Percentiles rank a stretch among this genome's conserved stretches.
These are phyloP conservation scores for Pteruthius melanotis DNA, from an alignment of 2,113 vertebrate species.

Conservation along the genomic window DNA sequence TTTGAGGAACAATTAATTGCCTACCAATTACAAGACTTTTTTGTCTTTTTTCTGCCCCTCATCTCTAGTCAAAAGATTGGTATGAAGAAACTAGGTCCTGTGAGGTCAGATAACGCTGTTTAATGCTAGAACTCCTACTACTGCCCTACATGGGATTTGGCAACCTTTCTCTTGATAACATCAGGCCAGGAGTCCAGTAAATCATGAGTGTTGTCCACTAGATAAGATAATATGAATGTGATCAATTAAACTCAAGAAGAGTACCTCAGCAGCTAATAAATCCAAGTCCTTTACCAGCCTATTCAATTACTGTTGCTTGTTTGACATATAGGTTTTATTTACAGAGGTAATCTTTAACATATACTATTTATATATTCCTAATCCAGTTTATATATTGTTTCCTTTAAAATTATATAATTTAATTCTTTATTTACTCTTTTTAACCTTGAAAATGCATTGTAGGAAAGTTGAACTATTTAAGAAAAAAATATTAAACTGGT, in stretches of 20 bases:
- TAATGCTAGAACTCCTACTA: constrained; percentile 65
- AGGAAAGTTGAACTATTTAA: background rate
- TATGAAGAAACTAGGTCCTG: constrained; percentile 23
- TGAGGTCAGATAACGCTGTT: constrained; percentile 66
- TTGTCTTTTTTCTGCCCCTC: background rate
- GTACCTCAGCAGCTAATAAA: constrained; percentile 69
- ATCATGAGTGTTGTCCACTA: constrained; percentile 72
- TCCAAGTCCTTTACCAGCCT: background rate
- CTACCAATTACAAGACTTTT: constrained; percentile 29
- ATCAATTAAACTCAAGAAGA: constrained; percentile 69
- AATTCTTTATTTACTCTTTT: background rate
- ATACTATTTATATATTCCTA: background rate
- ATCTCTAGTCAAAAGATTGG: constrained; percentile 18
- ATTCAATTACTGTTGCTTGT: background rate
- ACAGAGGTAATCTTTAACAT: background rate
- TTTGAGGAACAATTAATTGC: constrained; percentile 64
- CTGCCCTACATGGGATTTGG: constrained; percentile 62
- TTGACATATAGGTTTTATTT: background rate
- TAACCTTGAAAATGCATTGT: background rate
- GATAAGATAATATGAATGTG: constrained; percentile 74
- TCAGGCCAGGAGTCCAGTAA: constrained; percentile 72
- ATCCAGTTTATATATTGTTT: background rate
- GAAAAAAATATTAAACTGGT: background rate
- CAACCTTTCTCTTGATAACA: constrained; percentile 72
- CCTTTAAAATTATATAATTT: background rate